Evolutionary conservation across 2,113 vertebrate species (phyloP).

Genomic region (Pterocles burchelli): DNA sequence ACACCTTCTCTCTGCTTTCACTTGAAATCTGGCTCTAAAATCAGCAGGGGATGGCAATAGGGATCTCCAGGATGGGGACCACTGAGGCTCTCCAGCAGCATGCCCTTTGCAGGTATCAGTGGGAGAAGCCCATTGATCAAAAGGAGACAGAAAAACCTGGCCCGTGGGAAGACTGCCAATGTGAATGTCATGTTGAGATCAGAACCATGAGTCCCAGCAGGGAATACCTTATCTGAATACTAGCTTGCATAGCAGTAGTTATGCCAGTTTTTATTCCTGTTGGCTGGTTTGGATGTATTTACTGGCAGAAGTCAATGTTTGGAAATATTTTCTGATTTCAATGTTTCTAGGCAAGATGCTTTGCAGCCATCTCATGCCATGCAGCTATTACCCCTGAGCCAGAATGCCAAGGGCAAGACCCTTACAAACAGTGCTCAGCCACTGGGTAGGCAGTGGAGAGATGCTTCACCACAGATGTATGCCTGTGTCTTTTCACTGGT

Average conservation of each 20-base stretch:
- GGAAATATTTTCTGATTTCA: background rate
- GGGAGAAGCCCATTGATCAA: background rate
- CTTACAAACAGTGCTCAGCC: background rate
- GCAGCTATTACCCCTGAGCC: background rate
- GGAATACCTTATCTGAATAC: background rate
- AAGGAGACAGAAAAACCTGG: background rate
- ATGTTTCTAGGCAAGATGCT: background rate
- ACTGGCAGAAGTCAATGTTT: background rate
- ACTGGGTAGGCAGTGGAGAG: background rate
- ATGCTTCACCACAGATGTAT: background rate
- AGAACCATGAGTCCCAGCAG: background rate
- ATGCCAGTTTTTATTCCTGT: background rate
- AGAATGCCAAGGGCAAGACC: background rate
- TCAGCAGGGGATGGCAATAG: background rate
- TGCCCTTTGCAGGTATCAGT: rapidly evolving
- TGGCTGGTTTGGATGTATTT: background rate
- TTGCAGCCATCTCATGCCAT: background rate
- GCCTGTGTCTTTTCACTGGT: no score
- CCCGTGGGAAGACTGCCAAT: background rate
- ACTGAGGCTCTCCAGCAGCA: background rate
- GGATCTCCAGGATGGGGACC: background rate
- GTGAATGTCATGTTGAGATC: rapidly evolving
- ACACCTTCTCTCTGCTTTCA: background rate
- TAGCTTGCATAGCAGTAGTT: background rate
- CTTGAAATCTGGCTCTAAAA: background rate